These are phyloP conservation scores for Xanthorhoe spadicearia DNA, from an alignment of 2,888 invertebrate genomes.

Conservation along the genomic window DNA sequence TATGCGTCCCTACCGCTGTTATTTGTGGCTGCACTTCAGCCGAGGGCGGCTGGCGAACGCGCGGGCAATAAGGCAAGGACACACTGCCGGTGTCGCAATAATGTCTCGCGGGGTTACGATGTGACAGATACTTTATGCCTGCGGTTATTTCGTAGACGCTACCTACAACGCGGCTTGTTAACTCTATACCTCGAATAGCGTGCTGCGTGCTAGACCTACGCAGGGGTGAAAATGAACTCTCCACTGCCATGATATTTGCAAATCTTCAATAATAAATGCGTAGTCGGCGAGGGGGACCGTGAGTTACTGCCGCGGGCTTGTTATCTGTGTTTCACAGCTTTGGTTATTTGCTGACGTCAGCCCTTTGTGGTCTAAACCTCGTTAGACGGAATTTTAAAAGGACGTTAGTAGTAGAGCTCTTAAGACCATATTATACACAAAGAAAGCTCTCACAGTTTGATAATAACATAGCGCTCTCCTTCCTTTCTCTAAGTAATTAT, in stretches of 20 bases:
- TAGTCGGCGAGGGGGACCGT: conserved; percentile 56
- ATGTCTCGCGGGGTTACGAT: conserved; percentile 56
- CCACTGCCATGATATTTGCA: conserved; percentile 65
- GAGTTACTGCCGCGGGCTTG: conserved; percentile 46
- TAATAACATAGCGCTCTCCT: conserved; percentile 1
- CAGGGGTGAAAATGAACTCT: conserved; percentile 61
- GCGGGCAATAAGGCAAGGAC: conserved; percentile 63
- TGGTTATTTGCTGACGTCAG: conserved; percentile 37
- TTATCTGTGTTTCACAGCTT: conserved; percentile 69
- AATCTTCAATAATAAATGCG: conserved; percentile 76
- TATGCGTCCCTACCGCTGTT: conserved; percentile 66
- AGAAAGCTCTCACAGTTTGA: conserved; percentile 9
- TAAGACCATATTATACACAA: conserved; percentile 1
- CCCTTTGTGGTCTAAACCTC: conserved; percentile 20
- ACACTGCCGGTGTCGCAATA: conserved; percentile 57
- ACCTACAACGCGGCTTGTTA: conserved; percentile 49
- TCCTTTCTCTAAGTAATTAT: conserved; percentile 7
- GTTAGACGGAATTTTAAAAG: conserved; percentile 23
- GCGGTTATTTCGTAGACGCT: conserved; percentile 55
- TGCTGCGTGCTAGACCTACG: conserved; percentile 52
- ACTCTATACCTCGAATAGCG: conserved; percentile 47
- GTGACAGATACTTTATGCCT: conserved; percentile 61
- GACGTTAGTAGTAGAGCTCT: conserved; percentile 17
- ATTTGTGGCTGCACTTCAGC: conserved; percentile 74
- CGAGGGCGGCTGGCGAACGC: conserved; percentile 47